Conservation (phyloP, 2,888 invertebrate genomes). For the Cyaniris semiargus region DNA sequence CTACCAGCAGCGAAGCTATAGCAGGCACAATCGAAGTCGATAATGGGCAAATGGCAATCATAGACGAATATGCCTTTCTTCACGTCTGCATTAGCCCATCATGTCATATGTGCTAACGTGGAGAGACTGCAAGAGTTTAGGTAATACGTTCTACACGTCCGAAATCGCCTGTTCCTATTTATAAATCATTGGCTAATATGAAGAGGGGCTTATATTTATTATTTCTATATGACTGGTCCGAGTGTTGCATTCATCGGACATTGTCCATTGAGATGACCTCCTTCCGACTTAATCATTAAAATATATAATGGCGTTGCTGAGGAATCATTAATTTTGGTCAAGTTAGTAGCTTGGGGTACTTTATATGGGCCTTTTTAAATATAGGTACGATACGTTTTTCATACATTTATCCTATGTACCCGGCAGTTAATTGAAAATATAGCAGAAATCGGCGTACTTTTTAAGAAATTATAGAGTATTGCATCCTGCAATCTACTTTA, state of each 20-base stretch:
- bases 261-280: constrained; percentile 38
- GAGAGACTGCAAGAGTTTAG: too few species aligned
- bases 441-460: too few species aligned
- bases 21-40: background rate
- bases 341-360: background rate
- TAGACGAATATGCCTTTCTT: background rate
- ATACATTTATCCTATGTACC: background rate
- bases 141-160: too few species aligned
- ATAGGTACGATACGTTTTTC: background rate
- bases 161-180: too few species aligned
- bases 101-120: background rate
- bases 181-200: background rate
- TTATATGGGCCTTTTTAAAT: background rate
- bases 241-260: background rate
- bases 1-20: too few species aligned
- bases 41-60: background rate
- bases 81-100: too few species aligned
- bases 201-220: constrained; percentile 36
- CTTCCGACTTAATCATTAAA: constrained; percentile 18
- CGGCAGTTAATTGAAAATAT: too few species aligned
- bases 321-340: background rate
- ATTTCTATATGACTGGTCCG: constrained; percentile 38
- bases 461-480: too few species aligned
- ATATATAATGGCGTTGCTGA: background rate
- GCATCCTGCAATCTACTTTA: too few species aligned